Evolutionary conservation across 2,888 invertebrate species (phyloP), one percentile per base, ranked within the genome.

Genomic region (Crossocerus cetratus): DNA sequence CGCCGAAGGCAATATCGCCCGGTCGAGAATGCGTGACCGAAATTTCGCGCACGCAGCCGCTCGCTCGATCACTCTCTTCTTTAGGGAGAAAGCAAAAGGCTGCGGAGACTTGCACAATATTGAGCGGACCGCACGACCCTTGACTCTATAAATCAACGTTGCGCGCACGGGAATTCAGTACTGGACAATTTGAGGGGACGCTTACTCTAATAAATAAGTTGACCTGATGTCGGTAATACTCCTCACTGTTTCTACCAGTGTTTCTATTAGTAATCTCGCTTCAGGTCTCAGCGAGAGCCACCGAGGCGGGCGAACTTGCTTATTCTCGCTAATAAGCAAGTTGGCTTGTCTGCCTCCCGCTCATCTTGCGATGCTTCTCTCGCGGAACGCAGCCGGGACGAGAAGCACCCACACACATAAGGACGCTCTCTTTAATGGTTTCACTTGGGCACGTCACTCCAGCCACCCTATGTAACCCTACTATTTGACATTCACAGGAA

Each of bases 401-500:
- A 45, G 23, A n/a, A 23, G 20, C 21, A 74, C 68, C 56, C 65
- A 49, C 57, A 32, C 49, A 43, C 11, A 43, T n/a, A 43, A 21
- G 64, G 65, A 57, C 44, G 45, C 43, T 73, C 56, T 57, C 64
- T 72, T 76, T 76, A 76, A 78, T 77, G 67, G 58, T 65, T 49
- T 60, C 65, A 56, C 76, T 80, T 13, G 54, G n/a, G n/a, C n/a
- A n/a, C n/a, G n/a, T n/a, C n/a, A n/a, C n/a, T n/a, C n/a, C n/a
- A n/a, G n/a, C n/a, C n/a, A n/a, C n/a, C n/a, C 32, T 32, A 32
- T 8, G 32, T 11, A 32, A 0, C 11, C 32, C 32, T 32, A 3
- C 8, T 32, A 32, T 32, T 32, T 32, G 32, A 5, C 8, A 32
- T 8, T 32, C 11, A 32, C 32, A 3, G 11, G 32, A 32, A 32